Evolutionary conservation across 2,113 vertebrate genomes (phyloP), one percentile per base, ranked within the genome.

Genomic region (Triplophysa dalaica): DNA sequence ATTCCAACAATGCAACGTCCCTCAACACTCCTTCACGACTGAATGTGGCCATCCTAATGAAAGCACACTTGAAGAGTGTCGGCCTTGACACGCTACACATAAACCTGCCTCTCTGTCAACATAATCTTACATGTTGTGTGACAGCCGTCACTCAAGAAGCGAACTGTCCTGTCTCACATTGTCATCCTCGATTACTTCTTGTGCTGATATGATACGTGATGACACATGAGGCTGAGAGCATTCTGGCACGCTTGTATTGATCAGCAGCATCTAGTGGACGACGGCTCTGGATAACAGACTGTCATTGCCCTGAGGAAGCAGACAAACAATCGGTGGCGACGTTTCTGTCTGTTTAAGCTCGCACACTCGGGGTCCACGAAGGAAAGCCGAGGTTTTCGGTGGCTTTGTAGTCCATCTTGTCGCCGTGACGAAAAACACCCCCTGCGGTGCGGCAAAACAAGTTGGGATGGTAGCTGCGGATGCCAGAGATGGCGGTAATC

Each of bases 401-500:
- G 89, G 86, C 80, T 82, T 61, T 64, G 26, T n/a, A 80, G 79
- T 82, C 64, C 84, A 81, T 81, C 86, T 86, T 79, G 75, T 52
- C 85, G 85, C 82, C 83, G 84, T 82, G 85, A 84, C 85, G 80
- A 84, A 86, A 86, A 87, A 87, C 87, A 83, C 80, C 83, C 88
- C 92, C 91, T 1, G 82, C 29, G 22, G 92, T 38, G 33, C 33
- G 33, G 33, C 33, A 38, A 38, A 3, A 38, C 33, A 7, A 81
- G 89, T 70, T 0, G 82, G 84, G 88, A 89, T 81, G 85, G 87
- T 81, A 87, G 88, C 88, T 90, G 88, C n/a, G 68, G 81, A 88
- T 81, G 81, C 72, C 38, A 56, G 73, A 82, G 80, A 78, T 88
- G 86, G 84, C 84, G 85, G 80, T 96, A 97, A 98, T 96, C 96